Conservation (phyloP, 2,113 vertebrate species). For the Solea solea region DNA sequence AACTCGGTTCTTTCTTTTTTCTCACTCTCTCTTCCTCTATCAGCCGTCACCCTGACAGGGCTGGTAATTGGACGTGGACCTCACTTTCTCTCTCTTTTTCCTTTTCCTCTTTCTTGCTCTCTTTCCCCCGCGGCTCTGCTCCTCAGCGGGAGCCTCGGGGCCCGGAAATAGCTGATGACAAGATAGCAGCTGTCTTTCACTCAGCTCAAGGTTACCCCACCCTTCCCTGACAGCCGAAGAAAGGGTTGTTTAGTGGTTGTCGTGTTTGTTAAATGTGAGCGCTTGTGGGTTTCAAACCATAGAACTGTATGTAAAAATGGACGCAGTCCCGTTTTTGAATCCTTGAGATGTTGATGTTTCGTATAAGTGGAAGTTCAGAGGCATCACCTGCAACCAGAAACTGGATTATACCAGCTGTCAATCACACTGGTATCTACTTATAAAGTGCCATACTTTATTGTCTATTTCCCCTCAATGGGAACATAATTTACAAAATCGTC, state of each 20-base stretch:
- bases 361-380: too few relatives aligned
- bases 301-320: too few relatives aligned
- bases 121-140: constrained; percentile 63
- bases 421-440: too few relatives aligned
- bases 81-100: constrained; percentile 30
- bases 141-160: constrained; percentile 78
- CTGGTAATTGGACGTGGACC: constrained; percentile 81
- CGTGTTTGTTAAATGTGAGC: constrained; percentile 46
- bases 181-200: constrained; percentile 84
- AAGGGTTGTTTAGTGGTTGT: constrained; percentile 24
- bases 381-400: too few relatives aligned
- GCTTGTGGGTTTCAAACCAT: constrained; percentile 27
- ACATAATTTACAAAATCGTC: too few relatives aligned
- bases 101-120: constrained; percentile 26
- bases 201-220: constrained; percentile 80
- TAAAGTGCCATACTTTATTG: too few relatives aligned
- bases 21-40: constrained; percentile 54
- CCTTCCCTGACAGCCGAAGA: constrained; percentile 62
- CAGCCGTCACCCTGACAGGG: constrained; percentile 81
- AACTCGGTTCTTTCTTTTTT: constrained; percentile 31
- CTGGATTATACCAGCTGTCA: too few relatives aligned
- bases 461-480: too few relatives aligned
- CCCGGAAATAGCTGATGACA: constrained; percentile 85
- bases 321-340: too few relatives aligned
- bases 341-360: too few relatives aligned